Evolutionary conservation across 2,888 invertebrate species (phyloP).

Genomic region (Cephalotes varians): DNA sequence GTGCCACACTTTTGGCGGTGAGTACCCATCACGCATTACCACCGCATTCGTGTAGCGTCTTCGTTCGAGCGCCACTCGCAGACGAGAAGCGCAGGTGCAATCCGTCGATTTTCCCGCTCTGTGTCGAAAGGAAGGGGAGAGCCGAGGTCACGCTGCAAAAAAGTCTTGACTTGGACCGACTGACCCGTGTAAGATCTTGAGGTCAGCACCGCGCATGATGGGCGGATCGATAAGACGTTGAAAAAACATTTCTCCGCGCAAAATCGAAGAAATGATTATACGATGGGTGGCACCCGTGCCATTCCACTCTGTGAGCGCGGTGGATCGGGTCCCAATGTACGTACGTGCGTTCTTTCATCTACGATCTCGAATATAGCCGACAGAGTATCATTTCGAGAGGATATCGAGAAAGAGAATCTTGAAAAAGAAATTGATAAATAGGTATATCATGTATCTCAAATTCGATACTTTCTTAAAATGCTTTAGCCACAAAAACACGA

Average conservation of each 20-base stretch:
- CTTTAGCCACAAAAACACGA: slow-evolving; percentile 2
- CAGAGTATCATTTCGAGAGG: background rate
- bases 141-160: slow-evolving; percentile 42
- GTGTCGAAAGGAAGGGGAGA: background rate
- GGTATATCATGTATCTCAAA: background rate
- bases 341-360: background rate
- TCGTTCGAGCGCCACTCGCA: background rate
- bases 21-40: slow-evolving; percentile 64
- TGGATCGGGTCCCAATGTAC: background rate
- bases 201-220: slow-evolving; percentile 32
- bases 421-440: background rate
- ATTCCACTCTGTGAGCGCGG: background rate
- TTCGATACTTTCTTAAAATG: background rate
- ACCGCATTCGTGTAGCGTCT: background rate
- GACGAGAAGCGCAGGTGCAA: slow-evolving; percentile 27
- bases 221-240: slow-evolving; percentile 40
- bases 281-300: slow-evolving; percentile 19
- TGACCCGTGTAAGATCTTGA: slow-evolving; percentile 28
- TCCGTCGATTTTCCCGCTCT: slow-evolving; percentile 11
- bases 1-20: slow-evolving; percentile 85
- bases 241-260: slow-evolving; percentile 23
- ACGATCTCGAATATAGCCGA: background rate
- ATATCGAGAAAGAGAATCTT: background rate
- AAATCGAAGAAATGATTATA: slow-evolving; percentile 43
- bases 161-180: slow-evolving; percentile 12